Evolutionary conservation across 2,113 vertebrate species (phyloP).

Genomic region (Castor canadensis): DNA sequence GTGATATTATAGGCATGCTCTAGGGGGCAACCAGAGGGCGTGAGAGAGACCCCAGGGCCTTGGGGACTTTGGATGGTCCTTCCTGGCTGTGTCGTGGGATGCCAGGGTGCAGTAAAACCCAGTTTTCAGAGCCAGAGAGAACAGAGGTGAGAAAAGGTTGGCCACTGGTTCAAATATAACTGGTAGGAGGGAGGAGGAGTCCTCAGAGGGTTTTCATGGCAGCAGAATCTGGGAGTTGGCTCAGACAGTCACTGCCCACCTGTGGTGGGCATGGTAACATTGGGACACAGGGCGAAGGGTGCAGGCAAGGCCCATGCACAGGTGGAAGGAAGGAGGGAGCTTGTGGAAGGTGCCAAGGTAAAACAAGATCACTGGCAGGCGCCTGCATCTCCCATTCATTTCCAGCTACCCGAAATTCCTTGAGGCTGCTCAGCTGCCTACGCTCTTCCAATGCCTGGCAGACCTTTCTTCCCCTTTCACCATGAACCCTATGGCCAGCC

Average conservation of each 20-base stretch:
- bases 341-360: background rate
- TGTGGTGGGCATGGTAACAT: background rate
- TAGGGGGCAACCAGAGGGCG: background rate
- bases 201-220: background rate
- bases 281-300: background rate
- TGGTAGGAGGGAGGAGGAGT: background rate
- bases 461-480: background rate
- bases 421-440: background rate
- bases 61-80: background rate
- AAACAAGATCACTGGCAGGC: fast-evolving
- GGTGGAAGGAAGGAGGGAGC: background rate
- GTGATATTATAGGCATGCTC: background rate
- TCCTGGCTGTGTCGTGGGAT: background rate
- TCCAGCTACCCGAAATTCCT: background rate
- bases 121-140: background rate
- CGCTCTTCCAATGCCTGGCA: background rate
- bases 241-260: background rate
- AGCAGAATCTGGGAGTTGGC: background rate
- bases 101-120: background rate
- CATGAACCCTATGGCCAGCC: background rate
- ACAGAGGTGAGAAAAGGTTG: background rate
- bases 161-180: background rate
- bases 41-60: background rate
- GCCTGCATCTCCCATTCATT: background rate
- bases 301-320: background rate